phyloP scores from a whole-genome alignment of 2,888 invertebrate species.

The Acronicta alni region DNA sequence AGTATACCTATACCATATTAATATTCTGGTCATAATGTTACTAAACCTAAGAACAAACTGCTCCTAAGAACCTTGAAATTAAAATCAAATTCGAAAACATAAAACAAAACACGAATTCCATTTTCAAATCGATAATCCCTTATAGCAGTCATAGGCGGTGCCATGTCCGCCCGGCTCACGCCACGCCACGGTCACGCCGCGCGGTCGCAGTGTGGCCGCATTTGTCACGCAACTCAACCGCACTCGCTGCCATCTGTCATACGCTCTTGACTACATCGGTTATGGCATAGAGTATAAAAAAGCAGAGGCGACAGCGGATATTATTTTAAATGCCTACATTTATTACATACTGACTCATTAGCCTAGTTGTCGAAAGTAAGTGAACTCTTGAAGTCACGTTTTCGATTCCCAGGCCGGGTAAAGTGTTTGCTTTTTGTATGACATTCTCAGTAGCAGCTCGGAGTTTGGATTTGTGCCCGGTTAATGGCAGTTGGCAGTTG shows the following conservation, averaged over 20 bases:
- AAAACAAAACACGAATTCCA: slow-evolving; percentile 13
- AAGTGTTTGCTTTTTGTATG: too few species aligned
- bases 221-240: slow-evolving; percentile 84
- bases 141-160: slow-evolving; percentile 31
- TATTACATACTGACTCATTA: too few species aligned
- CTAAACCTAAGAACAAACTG: too few species aligned
- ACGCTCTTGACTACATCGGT: slow-evolving; percentile 70
- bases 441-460: too few species aligned
- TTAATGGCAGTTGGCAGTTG: too few species aligned
- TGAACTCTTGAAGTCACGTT: too few species aligned
- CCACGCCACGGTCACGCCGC: slow-evolving; percentile 51
- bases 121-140: slow-evolving; percentile 32
- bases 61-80: too few species aligned
- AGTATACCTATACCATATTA: too few species aligned
- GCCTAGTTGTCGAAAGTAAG: too few species aligned
- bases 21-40: too few species aligned
- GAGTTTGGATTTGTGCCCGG: too few species aligned
- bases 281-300: slow-evolving; percentile 60
- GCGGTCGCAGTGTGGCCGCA: slow-evolving; percentile 67
- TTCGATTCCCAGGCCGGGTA: too few species aligned
- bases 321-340: background rate
- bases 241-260: slow-evolving; percentile 81
- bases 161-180: slow-evolving; percentile 32
- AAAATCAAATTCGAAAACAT: background rate
- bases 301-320: background rate